Evolutionary conservation across 1,140 invertebrate species (phyloP), one percentile per base, ranked within the genome.

Genomic region (Delia radicum): DNA sequence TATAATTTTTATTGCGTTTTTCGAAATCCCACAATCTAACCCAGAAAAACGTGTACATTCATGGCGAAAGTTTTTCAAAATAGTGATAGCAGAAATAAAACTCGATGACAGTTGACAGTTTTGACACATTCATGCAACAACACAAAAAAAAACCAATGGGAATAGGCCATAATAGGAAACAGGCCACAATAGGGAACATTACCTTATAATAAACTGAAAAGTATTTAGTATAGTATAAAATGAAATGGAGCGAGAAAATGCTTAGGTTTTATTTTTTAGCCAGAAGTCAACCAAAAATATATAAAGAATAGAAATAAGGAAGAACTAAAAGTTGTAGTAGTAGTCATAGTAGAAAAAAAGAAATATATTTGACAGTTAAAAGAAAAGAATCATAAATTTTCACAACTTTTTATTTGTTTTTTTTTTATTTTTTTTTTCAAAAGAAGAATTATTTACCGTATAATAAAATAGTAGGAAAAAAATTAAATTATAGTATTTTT

Each of bases 301-400:
- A 55, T 3, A 55, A 55, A n/a, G 0, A 48, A 48, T 48, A 21
- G 18, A 55, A 55, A 55, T 2, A 55, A 55, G n/a, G 48, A 55
- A 55, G 18, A 55, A 21, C 48, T 55, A 55, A 55, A 21, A 21
- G 48, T 18, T 21, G 48, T 55, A 55, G 48, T 55, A 5, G 46
- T 18, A 21, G 21, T 55, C 21, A 21, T 21, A 21, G n/a, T 24
- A 55, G 4, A 55, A 55, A 21, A 55, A 55, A 55, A 55, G 31
- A 69, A 69, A 69, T 69, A 69, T 69, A 69, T 69, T 69, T 69
- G 65, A 69, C 65, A 69, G 65, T 69, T 69, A 69, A 69, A 37
- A 69, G 65, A 69, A 69, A 69, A 69, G 65, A 69, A 69, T 69
- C 65, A 69, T 69, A 69, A 69, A 69, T 69, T 69, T 69, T 69